Conservation (phyloP, 2,888 invertebrate species). For the Penaeus monodon region DNA sequence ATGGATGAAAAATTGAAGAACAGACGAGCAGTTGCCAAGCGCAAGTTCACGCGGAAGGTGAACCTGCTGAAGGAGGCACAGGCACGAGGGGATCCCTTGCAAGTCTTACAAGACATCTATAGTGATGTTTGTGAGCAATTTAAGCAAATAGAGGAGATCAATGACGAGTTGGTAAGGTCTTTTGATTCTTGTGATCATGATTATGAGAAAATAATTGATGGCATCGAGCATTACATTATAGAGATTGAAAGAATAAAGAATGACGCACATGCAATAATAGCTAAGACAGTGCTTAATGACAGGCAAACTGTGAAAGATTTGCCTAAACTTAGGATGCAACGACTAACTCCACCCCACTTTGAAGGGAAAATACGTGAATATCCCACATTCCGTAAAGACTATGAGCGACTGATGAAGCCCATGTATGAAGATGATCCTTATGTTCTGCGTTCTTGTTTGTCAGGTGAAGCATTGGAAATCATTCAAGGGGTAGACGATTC, state of each 20-base stretch:
- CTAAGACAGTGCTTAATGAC: background rate
- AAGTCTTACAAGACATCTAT: background rate
- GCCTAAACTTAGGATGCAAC: slow-evolving; percentile 16
- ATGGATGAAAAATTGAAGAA: too few relatives aligned
- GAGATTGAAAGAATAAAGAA: slow-evolving; percentile 18
- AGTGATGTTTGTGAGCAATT: slow-evolving; percentile 4
- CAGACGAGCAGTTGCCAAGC: too few relatives aligned
- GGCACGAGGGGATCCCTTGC: background rate
- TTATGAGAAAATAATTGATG: too few relatives aligned
- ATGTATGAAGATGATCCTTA: slow-evolving; percentile 13
- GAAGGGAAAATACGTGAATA: slow-evolving; percentile 25
- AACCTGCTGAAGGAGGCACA: background rate
- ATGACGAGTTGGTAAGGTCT: background rate
- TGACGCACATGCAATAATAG: slow-evolving; percentile 20
- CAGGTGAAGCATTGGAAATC: too few relatives aligned
- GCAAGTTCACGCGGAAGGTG: too few relatives aligned
- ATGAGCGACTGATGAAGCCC: background rate
- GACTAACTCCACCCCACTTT: slow-evolving; percentile 22
- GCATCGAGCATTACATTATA: too few relatives aligned
- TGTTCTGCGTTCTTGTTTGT: slow-evolving; percentile 1
- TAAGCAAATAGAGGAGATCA: background rate
- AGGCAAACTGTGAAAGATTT: slow-evolving; percentile 12
- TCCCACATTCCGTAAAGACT: too few relatives aligned
- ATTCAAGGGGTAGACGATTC: too few relatives aligned
- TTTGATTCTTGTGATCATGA: background rate